Percentiles rank a stretch among this genome's conserved stretches.
Conservation (phyloP, 1,140 invertebrate species). For the Hylaeus anthracinus region DNA sequence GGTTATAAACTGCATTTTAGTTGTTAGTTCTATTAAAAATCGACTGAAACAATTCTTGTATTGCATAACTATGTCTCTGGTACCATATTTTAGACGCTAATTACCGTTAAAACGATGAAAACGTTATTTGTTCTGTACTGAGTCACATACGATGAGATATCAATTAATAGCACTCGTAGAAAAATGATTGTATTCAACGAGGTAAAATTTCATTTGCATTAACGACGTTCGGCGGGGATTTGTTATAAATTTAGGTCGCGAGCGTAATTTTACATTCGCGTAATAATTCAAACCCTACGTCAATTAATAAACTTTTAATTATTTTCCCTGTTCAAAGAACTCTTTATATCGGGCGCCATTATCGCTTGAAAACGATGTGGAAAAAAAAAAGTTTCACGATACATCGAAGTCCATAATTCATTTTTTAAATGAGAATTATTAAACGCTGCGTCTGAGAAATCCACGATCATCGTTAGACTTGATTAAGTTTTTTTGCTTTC, state of each 20-base stretch:
- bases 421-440: slow-evolving; percentile 44
- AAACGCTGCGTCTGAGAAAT: slow-evolving; percentile 24
- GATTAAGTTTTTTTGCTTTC: neutral
- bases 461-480: slow-evolving; percentile 34
- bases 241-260: slow-evolving; percentile 29
- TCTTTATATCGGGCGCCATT: slow-evolving; percentile 7
- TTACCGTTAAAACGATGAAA: too few species aligned
- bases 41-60: too few species aligned
- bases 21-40: too few species aligned
- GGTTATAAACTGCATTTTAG: too few species aligned
- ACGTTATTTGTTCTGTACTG: too few species aligned
- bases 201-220: neutral
- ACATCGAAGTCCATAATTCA: slow-evolving; percentile 31
- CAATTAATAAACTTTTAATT: slow-evolving; percentile 49
- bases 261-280: slow-evolving; percentile 24
- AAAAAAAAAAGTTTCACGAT: slow-evolving; percentile 21
- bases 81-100: too few species aligned
- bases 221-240: slow-evolving; percentile 13
- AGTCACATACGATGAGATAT: too few species aligned
- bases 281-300: slow-evolving; percentile 9
- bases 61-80: too few species aligned
- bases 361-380: neutral
- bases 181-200: neutral
- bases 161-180: neutral
- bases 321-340: slow-evolving; percentile 33